Evolutionary conservation across 1,140 invertebrate species (phyloP), one percentile per base, ranked within the genome.

Genomic region (Nixonia krombeini): DNA sequence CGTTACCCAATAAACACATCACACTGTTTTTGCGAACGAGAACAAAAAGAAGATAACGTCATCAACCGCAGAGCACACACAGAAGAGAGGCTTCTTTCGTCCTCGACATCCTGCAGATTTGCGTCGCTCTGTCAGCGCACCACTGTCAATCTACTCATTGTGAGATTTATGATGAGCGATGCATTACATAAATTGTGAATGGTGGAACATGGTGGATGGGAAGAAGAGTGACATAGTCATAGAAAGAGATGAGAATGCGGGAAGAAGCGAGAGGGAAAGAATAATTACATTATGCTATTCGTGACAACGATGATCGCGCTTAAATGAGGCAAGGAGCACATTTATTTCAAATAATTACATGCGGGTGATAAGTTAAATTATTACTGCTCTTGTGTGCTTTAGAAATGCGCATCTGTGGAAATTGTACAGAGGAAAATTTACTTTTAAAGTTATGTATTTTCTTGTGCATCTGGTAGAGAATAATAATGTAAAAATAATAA

Each of bases 111-210:
- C 58, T 61, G 50, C 56, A 45, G 37, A 35, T 47, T 46, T 46
- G 12, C 12, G 10, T 29, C 31, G 42, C 17, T 12, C 37, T 29
- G 47, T 50, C 61, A 40, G 42, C 63, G 44, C 59, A 71, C 73
- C 41, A 72, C 70, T 66, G 70, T 78, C 78, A 75, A 78, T 78
- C 72, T 53, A 47, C 62, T 59, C 68, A 55, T 53, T 47, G 31
- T 28, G 38, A 58, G 61, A 80, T 80, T 79, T 79, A 80, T 80
- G 72, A 76, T 56, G 71, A 75, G 73, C 75, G 68, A 79, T 74
- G 71, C 73, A 78, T 79, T 78, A 80, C 74, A 74, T 78, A 79
- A 80, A 80, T 79, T 75, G 74, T 75, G 58, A 79, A 67, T 69
- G 58, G 73, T 74, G 66, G 44, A 38, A 37, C 37, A 31, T 49